Evolutionary conservation across 2,888 invertebrate genomes (phyloP), one percentile per base, ranked within the genome.

Genomic region (Operophtera brumata): DNA sequence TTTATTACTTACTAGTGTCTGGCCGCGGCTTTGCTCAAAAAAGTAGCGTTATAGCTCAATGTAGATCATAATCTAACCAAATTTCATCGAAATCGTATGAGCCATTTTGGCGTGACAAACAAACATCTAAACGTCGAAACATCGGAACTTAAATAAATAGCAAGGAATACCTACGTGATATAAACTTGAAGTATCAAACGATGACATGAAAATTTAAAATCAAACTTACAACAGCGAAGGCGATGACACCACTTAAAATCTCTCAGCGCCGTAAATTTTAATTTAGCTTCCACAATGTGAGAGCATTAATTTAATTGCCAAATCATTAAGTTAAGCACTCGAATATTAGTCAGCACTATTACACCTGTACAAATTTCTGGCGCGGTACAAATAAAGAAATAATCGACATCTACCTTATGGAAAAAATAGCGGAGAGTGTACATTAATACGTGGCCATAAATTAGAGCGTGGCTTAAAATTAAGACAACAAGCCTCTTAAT

Each of bases 401-500:
- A 85, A 82, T 79, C 82, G 84, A 81, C 73, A 73, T 80, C 80
- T 82, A 81, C 82, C 82, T 80, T 75, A 66, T 67, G 63, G 73
- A 83, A 87, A 86, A 87, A 84, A 84, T 86, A 83, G 82, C 83
- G 75, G 82, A 78, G 79, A 80, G 75, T 75, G 74, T 77, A 80
- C 84, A 84, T 86, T 87, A 86, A 87, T 86, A 88, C 79, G 80
- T 81, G 77, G 74, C 77, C 80, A 88, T 90, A 90, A 90, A 89
- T 90, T 90, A 88, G 84, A 86, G 80, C 80, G 80, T 82, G 84
- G 83, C 84, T 90, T 86, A 89, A 90, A 90, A 91, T 91, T 90
- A 90, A 91, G 91, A 91, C 90, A 91, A 90, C 90, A 90, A 89
- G 85, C 82, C 88, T 89, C 85, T 90, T 90, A 91, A 91, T 91